Evolutionary conservation across 1,140 invertebrate species (phyloP).

Genomic region (Camponotus vicinus): DNA sequence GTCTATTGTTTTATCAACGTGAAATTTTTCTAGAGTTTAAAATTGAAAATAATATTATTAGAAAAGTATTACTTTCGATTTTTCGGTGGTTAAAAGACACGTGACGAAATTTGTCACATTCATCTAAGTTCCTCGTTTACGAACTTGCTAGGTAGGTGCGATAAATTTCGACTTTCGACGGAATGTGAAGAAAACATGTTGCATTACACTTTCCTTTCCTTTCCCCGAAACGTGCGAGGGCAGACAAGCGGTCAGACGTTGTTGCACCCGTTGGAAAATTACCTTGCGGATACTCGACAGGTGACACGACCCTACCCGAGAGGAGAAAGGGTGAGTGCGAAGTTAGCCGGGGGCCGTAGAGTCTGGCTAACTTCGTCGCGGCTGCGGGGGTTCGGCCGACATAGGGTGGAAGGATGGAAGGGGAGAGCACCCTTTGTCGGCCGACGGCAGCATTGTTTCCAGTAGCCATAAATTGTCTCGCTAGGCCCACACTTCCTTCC

Average conservation of each 20-base stretch:
- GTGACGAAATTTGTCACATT: slow-evolving; percentile 16
- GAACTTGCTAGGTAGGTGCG: slow-evolving; percentile 34
- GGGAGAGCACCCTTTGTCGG: slow-evolving; percentile 72
- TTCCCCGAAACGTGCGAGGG: slow-evolving; percentile 48
- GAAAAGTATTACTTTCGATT: background rate
- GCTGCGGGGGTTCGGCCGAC: slow-evolving; percentile 21
- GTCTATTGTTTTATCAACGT: background rate
- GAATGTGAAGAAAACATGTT: too few relatives aligned
- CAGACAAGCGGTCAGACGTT: slow-evolving; percentile 58
- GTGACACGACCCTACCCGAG: slow-evolving; percentile 18
- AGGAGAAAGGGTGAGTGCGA: slow-evolving; percentile 42
- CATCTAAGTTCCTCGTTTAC: slow-evolving; percentile 31
- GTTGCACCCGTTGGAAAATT: slow-evolving; percentile 57
- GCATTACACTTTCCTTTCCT: slow-evolving; percentile 2
- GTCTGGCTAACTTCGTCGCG: slow-evolving; percentile 72
- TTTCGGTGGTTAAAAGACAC: background rate
- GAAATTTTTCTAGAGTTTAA: background rate
- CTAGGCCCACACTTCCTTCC: slow-evolving; percentile 74
- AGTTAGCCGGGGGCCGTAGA: slow-evolving; percentile 60
- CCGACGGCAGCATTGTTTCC: slow-evolving; percentile 78
- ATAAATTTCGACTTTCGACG: slow-evolving; percentile 52
- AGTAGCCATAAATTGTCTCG: slow-evolving; percentile 78
- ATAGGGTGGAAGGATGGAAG: slow-evolving; percentile 6
- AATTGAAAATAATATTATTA: background rate
- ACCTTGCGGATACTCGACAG: slow-evolving; percentile 23